A percentile compares a stretch with the other conserved stretches of the same genome.
These are phyloP conservation scores for Otolemur garnettii DNA, from an alignment of 2,113 vertebrate genomes.

Conservation along the genomic window DNA sequence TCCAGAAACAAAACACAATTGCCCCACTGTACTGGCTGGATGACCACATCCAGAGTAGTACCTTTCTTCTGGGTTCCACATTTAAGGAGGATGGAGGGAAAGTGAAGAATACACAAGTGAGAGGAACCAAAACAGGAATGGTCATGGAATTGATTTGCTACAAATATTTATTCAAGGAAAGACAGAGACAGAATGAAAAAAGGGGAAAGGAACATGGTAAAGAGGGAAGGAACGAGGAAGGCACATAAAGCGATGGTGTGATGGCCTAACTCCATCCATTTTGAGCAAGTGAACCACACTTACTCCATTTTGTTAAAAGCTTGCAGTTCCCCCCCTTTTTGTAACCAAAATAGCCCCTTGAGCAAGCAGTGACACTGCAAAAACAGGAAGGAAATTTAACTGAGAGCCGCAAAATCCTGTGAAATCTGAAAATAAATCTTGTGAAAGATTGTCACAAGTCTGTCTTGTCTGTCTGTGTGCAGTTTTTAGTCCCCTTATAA, in stretches of 20 bases:
- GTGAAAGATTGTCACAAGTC: too few species aligned
- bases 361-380: too few species aligned
- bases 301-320: too few species aligned
- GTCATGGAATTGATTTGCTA: not conserved
- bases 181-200: not conserved
- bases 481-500: too few species aligned
- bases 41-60: not conserved
- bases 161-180: not conserved
- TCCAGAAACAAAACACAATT: not conserved
- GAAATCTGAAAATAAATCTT: too few species aligned
- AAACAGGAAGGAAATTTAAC: too few species aligned
- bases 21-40: not conserved
- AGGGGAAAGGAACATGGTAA: not conserved
- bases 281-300: too few species aligned
- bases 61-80: not conserved
- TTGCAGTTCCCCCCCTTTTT: too few species aligned
- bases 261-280: too few species aligned
- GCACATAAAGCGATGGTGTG: not conserved
- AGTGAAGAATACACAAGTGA: not conserved
- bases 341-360: too few species aligned
- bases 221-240: not conserved
- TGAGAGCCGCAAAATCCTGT: too few species aligned
- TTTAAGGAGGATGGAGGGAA: not conserved
- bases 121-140: not conserved
- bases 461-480: too few species aligned